phyloP scores from a whole-genome alignment of 2,797 vertebrate genomes.

The Momotus momota region DNA sequence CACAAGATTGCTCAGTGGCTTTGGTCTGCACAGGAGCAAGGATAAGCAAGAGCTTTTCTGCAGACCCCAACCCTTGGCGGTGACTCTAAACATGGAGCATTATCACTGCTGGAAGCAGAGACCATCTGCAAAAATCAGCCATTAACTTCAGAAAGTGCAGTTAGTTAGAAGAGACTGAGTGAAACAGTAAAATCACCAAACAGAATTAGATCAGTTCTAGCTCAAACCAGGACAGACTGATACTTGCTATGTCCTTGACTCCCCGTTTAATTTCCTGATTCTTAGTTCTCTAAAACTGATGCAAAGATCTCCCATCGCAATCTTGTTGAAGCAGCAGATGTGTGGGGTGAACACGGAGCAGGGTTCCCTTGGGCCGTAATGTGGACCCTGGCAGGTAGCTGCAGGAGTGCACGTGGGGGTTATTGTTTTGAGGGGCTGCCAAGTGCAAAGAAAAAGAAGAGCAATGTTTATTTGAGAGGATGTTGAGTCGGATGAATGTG shows the following conservation, averaged over 20 bases:
- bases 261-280: not conserved
- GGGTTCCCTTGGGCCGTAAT: rapidly evolving
- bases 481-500: rapidly evolving
- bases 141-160: too few species aligned
- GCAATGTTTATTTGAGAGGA: rapidly evolving
- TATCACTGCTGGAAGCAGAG: too few species aligned
- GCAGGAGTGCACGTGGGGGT: rapidly evolving
- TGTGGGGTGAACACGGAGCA: not conserved
- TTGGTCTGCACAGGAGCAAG: too few species aligned
- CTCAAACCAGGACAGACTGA: too few species aligned
- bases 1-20: too few species aligned
- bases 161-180: too few species aligned
- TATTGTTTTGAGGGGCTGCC: not conserved
- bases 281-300: not conserved
- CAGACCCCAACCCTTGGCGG: too few species aligned
- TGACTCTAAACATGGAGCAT: too few species aligned
- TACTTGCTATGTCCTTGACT: not conserved
- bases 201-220: too few species aligned
- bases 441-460: not conserved
- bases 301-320: not conserved
- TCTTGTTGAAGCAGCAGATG: not conserved
- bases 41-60: too few species aligned
- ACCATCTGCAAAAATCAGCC: too few species aligned
- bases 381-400: rapidly evolving
- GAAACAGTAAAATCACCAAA: too few species aligned